Conservation (phyloP, 2,797 vertebrate species). For the Danionella dracula region DNA sequence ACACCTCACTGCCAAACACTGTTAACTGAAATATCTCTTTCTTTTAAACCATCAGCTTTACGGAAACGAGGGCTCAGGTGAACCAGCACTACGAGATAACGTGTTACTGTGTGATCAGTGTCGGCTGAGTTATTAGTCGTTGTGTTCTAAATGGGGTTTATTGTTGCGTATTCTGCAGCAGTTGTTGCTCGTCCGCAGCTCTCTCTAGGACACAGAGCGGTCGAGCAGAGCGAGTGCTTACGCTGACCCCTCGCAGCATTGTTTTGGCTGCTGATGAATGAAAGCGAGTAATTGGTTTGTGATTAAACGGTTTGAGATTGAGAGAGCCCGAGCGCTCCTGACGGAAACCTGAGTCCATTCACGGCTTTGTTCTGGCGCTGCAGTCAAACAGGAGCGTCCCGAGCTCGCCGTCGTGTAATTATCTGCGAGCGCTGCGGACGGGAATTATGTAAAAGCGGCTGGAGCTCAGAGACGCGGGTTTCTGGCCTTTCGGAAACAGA, state of each 20-base stretch:
- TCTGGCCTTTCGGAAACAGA: conserved; percentile 16
- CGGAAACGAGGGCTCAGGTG: too few relatives aligned
- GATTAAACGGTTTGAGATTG: conserved; percentile 43
- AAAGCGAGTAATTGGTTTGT: conserved; percentile 40
- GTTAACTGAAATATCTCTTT: too few relatives aligned
- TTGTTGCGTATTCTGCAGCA: too few relatives aligned
- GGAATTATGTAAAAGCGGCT: conserved; percentile 54
- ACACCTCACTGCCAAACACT: too few relatives aligned
- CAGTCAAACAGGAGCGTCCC: conserved; percentile 19
- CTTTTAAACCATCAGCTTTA: too few relatives aligned
- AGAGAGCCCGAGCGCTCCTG: conserved; percentile 37
- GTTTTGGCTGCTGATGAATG: conserved; percentile 36
- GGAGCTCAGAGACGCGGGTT: conserved; percentile 24
- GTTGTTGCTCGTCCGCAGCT: not conserved
- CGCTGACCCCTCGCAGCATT: conserved; percentile 28
- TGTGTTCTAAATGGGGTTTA: too few relatives aligned
- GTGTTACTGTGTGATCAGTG: too few relatives aligned
- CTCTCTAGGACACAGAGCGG: not conserved
- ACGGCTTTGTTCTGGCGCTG: conserved; percentile 31
- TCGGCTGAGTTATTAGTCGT: too few relatives aligned
- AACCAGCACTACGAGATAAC: too few relatives aligned
- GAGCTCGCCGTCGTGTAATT: conserved; percentile 60
- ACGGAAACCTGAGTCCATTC: conserved; percentile 28
- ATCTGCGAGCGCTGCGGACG: conserved; percentile 55
- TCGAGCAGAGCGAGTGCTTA: conserved; percentile 15